phyloP scores from a whole-genome alignment of 2,797 vertebrate species.

The Coregonus ussuriensis region DNA sequence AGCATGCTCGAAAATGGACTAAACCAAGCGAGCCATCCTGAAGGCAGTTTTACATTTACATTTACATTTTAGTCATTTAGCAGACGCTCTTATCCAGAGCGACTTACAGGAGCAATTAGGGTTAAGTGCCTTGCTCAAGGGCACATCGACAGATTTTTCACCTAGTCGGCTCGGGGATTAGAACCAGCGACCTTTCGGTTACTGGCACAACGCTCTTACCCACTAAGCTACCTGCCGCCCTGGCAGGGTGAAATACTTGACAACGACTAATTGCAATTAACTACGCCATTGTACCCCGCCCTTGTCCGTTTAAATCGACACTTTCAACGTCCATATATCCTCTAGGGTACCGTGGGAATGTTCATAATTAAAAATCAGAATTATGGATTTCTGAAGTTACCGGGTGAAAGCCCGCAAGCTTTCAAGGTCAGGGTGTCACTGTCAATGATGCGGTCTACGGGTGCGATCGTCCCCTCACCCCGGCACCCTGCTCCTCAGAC shows the following conservation, averaged over 20 bases:
- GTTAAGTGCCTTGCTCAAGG: no score
- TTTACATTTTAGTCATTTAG: no score
- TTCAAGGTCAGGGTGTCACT: conserved; percentile 80
- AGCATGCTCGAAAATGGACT: conserved; percentile 21
- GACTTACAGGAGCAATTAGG: no score
- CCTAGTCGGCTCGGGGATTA: no score
- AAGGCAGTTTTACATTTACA: conserved; percentile 54
- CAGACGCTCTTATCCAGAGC: no score
- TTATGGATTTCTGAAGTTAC: conserved; percentile 75
- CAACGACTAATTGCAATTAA: conserved; percentile 82
- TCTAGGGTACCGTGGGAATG: conserved; percentile 79
- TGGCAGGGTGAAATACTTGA: conserved; percentile 75
- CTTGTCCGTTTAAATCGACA: conserved; percentile 78
- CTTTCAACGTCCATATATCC: conserved; percentile 76
- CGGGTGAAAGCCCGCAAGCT: conserved; percentile 72
- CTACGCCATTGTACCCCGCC: conserved; percentile 72
- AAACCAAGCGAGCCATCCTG: conserved; percentile 42
- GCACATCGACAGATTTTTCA: no score
- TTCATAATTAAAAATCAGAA: conserved; percentile 78
- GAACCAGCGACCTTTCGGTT: no score
- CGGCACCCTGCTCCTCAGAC: conserved; percentile 7
- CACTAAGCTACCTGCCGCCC: no score
- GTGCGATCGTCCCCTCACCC: conserved; percentile 18
- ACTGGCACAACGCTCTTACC: no score
- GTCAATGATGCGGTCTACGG: conserved; percentile 56